Percentiles rank a stretch among this genome's conserved stretches.
Conservation (phyloP, 2,113 vertebrate genomes). For the Lamprologus ornatipinnis region DNA sequence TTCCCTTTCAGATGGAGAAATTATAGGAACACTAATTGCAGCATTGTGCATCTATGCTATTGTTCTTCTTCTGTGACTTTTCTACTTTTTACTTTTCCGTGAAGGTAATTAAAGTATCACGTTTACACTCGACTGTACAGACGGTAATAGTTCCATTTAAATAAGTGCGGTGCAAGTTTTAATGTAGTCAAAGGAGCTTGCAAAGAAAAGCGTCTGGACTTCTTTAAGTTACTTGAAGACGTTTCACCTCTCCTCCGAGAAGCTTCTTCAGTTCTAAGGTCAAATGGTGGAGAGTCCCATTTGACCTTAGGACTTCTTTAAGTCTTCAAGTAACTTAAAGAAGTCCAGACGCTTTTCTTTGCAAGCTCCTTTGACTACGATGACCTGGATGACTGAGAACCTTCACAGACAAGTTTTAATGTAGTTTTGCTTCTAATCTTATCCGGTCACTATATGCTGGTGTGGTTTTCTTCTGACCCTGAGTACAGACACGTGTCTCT, state of each 20-base stretch:
- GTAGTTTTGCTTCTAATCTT: neutral
- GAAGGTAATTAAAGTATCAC: neutral
- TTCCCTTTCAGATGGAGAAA: neutral
- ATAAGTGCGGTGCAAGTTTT: neutral
- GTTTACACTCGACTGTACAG: neutral
- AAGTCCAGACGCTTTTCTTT: too few relatives aligned
- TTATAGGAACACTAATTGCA: neutral
- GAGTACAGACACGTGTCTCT: neutral
- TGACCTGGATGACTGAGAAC: too few relatives aligned
- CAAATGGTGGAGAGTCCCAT: too few relatives aligned
- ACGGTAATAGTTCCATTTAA: neutral
- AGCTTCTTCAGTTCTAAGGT: too few relatives aligned
- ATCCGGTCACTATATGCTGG: neutral
- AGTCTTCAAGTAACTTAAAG: too few relatives aligned
- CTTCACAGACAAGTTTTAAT: neutral
- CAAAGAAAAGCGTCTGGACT: too few relatives aligned
- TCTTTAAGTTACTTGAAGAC: too few relatives aligned
- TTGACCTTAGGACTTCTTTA: too few relatives aligned
- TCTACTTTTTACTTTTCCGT: neutral
- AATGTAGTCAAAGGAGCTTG: too few relatives aligned
- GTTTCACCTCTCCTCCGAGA: too few relatives aligned
- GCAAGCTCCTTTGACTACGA: too few relatives aligned
- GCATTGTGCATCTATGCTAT: neutral
- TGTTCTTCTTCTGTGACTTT: neutral
- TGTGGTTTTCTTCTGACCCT: fast-evolving